Evolutionary conservation across 2,888 invertebrate species (phyloP).

Genomic region (Dynastes hyllus): DNA sequence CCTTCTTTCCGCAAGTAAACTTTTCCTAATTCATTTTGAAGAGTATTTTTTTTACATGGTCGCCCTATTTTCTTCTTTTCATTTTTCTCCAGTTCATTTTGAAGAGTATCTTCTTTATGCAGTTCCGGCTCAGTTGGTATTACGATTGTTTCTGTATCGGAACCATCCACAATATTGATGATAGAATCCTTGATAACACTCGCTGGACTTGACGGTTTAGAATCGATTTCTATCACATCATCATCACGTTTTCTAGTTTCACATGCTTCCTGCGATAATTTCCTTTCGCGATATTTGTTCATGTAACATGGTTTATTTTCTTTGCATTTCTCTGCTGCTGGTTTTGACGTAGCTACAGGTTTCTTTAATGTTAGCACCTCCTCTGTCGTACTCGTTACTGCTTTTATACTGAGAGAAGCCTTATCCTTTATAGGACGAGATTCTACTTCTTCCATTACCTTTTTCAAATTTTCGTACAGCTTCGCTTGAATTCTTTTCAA

Average conservation of each 20-base stretch:
- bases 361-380: neutral
- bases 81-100: too few relatives aligned
- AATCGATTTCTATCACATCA: conserved; percentile 31
- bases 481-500: conserved; percentile 40
- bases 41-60: neutral
- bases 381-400: neutral
- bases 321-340: neutral
- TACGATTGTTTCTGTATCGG: neutral
- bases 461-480: conserved; percentile 39
- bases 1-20: neutral
- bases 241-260: conserved; percentile 4
- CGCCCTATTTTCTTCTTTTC: too few relatives aligned
- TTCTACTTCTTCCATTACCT: conserved; percentile 40
- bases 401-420: conserved; percentile 6
- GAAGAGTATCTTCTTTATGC: neutral
- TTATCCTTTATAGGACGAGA: conserved; percentile 29
- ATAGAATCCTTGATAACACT: neutral
- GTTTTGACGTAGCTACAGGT: neutral
- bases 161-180: conserved; percentile 12
- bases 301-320: conserved; percentile 43
- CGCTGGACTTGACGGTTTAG: neutral
- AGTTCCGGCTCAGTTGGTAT: neutral
- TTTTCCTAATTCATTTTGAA: neutral
- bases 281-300: conserved; percentile 31
- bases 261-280: conserved; percentile 8